Conservation (phyloP, 2,888 invertebrate species). For the Drosophila subquinaria region DNA sequence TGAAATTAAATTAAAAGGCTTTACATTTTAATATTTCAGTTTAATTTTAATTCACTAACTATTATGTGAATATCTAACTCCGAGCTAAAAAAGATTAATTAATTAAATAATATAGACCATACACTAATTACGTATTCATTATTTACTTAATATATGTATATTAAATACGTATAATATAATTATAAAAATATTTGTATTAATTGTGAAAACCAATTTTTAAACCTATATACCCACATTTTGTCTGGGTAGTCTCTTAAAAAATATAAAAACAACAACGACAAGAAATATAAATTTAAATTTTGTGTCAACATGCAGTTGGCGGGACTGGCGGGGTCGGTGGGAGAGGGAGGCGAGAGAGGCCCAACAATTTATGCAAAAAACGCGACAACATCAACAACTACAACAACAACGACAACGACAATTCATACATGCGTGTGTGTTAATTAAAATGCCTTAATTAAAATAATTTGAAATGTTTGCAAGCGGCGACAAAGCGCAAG, state of each 20-base stretch:
- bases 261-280: constrained; percentile 30
- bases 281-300: constrained; percentile 73
- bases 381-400: constrained; percentile 50
- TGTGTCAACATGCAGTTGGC: constrained; percentile 71
- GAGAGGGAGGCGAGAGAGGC: constrained; percentile 12
- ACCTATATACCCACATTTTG: background rate
- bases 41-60: too few species aligned
- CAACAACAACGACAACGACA: constrained; percentile 27
- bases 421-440: constrained; percentile 56
- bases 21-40: too few species aligned
- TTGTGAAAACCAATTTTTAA: background rate
- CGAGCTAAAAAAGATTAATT: too few species aligned
- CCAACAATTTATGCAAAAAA: constrained; percentile 65
- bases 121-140: too few species aligned
- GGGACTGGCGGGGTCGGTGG: background rate
- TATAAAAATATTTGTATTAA: too few species aligned
- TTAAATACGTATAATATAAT: too few species aligned
- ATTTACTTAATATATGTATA: too few species aligned
- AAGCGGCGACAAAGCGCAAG: constrained; percentile 18
- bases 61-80: too few species aligned
- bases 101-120: too few species aligned
- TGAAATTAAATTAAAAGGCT: too few species aligned
- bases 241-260: background rate
- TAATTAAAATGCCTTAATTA: constrained; percentile 79
- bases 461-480: constrained; percentile 65